A percentile compares a stretch with the other conserved stretches of the same genome.
Conservation (phyloP, 2,888 invertebrate genomes). For the Chrysina gloriosa region DNA sequence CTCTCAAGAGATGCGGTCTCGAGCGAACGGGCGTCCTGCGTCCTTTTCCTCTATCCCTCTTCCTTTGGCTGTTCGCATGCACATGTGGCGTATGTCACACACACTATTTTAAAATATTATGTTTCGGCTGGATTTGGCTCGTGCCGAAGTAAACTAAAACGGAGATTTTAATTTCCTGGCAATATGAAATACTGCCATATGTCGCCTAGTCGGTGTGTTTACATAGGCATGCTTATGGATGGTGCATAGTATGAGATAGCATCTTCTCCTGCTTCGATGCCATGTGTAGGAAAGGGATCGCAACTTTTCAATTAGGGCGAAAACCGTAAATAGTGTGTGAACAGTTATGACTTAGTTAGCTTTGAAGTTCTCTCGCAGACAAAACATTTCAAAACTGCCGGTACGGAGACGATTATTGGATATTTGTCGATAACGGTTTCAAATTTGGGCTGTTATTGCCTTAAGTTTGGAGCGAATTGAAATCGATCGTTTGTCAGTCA, state of each 20-base stretch:
- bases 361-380: slow-evolving; percentile 10
- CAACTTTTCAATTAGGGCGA: slow-evolving; percentile 20
- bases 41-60: slow-evolving; percentile 3
- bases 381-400: background rate
- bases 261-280: background rate
- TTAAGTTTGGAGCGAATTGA: background rate
- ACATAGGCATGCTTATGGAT: background rate
- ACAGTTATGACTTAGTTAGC: slow-evolving; percentile 5
- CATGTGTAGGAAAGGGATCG: too few species aligned
- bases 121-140: slow-evolving; percentile 59
- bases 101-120: slow-evolving; percentile 59
- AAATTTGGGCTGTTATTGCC: background rate
- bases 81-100: slow-evolving; percentile 51
- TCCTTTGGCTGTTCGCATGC: slow-evolving; percentile 20
- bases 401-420: too few species aligned
- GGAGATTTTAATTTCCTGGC: slow-evolving; percentile 56
- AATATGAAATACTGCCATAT: slow-evolving; percentile 33
- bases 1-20: too few species aligned
- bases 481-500: slow-evolving; percentile 14
- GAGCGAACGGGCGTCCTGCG: too few species aligned
- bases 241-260: background rate
- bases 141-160: slow-evolving; percentile 59
- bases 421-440: background rate
- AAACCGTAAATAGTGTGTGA: slow-evolving; percentile 20
- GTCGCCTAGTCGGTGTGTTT: background rate